Percentiles rank a stretch among this genome's conserved stretches.
These are phyloP conservation scores for Corydoras maculifer DNA, from an alignment of 2,113 vertebrate species.

Conservation along the genomic window DNA sequence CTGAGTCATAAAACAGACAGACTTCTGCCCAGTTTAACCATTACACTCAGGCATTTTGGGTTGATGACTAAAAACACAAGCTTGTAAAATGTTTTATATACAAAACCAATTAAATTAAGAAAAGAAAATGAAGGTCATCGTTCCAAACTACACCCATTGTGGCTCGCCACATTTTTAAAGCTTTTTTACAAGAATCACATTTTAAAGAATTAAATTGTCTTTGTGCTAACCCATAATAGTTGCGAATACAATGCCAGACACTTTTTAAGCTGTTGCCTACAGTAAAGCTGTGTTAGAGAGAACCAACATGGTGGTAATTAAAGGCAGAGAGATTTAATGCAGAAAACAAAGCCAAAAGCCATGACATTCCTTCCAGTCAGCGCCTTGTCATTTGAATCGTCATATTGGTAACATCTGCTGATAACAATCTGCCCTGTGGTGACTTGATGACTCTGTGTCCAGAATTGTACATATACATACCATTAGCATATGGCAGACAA, in stretches of 20 bases:
- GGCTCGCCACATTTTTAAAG: background rate
- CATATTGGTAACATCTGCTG: constrained; percentile 55
- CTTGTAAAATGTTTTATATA: background rate
- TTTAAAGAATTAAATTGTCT: background rate
- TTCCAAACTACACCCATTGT: constrained; percentile 26
- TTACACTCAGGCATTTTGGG: background rate
- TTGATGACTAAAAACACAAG: constrained; percentile 1
- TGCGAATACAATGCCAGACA: background rate
- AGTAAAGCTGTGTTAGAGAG: constrained; percentile 1
- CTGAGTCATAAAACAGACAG: too few species aligned
- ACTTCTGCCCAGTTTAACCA: background rate
- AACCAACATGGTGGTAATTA: constrained; percentile 36
- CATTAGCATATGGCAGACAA: constrained; percentile 16
- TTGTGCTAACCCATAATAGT: too few species aligned
- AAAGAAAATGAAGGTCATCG: constrained; percentile 21
- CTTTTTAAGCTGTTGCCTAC: constrained; percentile 34
- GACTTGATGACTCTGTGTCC: constrained; percentile 27
- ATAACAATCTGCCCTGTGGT: constrained; percentile 44
- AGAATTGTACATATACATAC: constrained; percentile 26
- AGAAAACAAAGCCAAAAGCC: constrained; percentile 37
- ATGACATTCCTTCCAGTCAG: constrained; percentile 53
- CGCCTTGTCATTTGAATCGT: constrained; percentile 48
- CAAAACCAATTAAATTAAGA: constrained; percentile 12
- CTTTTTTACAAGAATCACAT: background rate
- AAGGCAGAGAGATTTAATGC: constrained; percentile 5